A percentile compares a stretch with the other conserved stretches of the same genome.
Evolutionary conservation across 1,140 invertebrate species (phyloP).

Genomic region (Stenopsyche tienmushanensis): DNA sequence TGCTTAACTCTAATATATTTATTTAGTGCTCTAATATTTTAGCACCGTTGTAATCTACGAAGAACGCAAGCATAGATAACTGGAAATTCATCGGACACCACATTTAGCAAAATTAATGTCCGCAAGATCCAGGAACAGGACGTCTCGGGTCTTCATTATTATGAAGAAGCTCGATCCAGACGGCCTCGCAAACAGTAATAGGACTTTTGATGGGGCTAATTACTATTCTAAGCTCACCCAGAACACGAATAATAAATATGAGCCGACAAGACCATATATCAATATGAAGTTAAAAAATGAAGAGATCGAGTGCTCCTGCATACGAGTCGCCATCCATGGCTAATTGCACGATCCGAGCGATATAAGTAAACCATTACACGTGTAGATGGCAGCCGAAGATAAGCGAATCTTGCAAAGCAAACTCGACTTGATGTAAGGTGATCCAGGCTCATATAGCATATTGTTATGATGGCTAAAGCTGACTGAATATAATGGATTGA

Average conservation of each 20-base stretch:
- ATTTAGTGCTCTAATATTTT: no score
- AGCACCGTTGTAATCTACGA: no score
- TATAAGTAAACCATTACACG: slow-evolving; percentile 5
- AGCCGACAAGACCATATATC: background rate
- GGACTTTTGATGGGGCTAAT: no score
- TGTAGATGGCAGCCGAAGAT: background rate
- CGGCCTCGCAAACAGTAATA: no score
- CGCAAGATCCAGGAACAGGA: no score
- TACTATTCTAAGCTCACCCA: background rate
- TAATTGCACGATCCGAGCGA: slow-evolving; percentile 5
- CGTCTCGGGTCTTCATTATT: no score
- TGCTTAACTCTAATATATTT: no score
- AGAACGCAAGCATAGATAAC: no score
- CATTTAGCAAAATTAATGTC: no score
- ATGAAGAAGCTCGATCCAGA: no score
- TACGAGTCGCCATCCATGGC: background rate
- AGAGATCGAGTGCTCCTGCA: background rate
- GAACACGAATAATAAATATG: background rate
- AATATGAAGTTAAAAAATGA: background rate
- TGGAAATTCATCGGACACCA: no score
- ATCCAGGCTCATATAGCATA: background rate
- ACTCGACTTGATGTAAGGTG: background rate
- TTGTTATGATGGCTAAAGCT: background rate
- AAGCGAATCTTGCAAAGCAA: background rate
- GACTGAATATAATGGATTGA: background rate